phyloP scores from a whole-genome alignment of 2,888 invertebrate species.

The Nemoura dubitans region DNA sequence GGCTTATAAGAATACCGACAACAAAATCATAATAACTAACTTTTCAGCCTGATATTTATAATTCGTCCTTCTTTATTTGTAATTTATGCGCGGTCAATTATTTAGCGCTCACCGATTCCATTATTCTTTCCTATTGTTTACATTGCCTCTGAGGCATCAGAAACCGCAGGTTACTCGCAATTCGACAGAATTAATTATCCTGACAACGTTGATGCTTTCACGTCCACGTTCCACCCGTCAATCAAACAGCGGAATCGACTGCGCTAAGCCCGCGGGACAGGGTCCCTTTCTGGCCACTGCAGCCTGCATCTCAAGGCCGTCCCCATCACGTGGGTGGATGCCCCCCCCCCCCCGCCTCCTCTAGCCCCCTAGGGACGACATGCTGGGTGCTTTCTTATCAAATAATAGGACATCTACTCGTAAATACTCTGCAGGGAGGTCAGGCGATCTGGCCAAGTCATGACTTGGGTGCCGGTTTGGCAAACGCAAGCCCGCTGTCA shows the following conservation, averaged over 20 bases:
- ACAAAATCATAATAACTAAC: slow-evolving; percentile 9
- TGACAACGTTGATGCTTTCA: not conserved
- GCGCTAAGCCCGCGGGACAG: not conserved
- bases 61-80: slow-evolving; percentile 16
- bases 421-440: not conserved
- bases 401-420: not conserved
- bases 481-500: not conserved
- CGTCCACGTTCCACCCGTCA: not conserved
- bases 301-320: not conserved
- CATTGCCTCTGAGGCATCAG: not conserved
- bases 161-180: not conserved
- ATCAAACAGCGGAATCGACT: not conserved
- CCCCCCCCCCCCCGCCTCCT: not conserved
- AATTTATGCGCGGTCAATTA: not conserved
- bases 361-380: not conserved
- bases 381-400: slow-evolving; percentile 21
- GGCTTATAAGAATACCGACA: not conserved
- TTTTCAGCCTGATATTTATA: slow-evolving; percentile 8
- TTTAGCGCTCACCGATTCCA: not conserved
- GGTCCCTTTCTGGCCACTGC: not conserved
- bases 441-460: not conserved
- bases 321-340: not conserved
- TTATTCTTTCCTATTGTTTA: slow-evolving; percentile 24
- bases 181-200: not conserved
- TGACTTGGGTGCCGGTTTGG: too few relatives aligned